These are phyloP conservation scores for Procambarus clarkii DNA, from an alignment of 1,140 invertebrate species.

Conservation along the genomic window DNA sequence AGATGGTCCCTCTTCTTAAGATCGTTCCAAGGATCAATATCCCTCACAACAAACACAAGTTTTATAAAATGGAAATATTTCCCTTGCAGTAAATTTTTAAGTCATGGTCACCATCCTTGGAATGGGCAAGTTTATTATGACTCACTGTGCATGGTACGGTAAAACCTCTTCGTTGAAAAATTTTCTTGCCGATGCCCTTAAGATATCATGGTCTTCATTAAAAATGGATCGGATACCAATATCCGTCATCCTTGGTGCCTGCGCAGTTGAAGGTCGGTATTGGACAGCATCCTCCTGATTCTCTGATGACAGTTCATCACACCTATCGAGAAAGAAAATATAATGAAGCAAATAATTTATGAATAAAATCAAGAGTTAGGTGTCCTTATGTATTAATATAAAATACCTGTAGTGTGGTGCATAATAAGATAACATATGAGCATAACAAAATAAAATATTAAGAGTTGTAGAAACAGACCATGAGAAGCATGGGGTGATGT, in stretches of 20 bases:
- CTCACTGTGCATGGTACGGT: slow-evolving; percentile 76
- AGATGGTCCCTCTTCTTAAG: no score
- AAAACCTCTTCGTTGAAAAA: slow-evolving; percentile 78
- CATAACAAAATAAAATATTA: no score
- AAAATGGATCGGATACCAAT: slow-evolving; percentile 77
- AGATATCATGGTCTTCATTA: slow-evolving; percentile 77
- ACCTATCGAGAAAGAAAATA: background rate
- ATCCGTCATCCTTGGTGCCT: slow-evolving; percentile 76
- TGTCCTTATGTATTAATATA: background rate
- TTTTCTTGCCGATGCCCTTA: slow-evolving; percentile 76
- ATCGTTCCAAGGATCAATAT: no score
- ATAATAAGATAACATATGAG: no score
- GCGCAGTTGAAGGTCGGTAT: slow-evolving; percentile 56
- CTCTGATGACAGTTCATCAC: slow-evolving; percentile 34
- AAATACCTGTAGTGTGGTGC: no score
- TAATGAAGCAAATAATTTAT: background rate
- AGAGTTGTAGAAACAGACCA: no score
- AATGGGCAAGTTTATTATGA: background rate
- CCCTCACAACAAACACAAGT: no score
- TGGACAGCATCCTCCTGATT: slow-evolving; percentile 2
- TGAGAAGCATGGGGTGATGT: no score
- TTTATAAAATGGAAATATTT: no score
- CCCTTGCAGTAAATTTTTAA: no score
- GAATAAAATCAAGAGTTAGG: background rate
- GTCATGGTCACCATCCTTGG: no score